phyloP scores from a whole-genome alignment of 30 jellyfish, hydroid and myxozoan species.

The Calvadosia cruxmelitensis region DNA sequence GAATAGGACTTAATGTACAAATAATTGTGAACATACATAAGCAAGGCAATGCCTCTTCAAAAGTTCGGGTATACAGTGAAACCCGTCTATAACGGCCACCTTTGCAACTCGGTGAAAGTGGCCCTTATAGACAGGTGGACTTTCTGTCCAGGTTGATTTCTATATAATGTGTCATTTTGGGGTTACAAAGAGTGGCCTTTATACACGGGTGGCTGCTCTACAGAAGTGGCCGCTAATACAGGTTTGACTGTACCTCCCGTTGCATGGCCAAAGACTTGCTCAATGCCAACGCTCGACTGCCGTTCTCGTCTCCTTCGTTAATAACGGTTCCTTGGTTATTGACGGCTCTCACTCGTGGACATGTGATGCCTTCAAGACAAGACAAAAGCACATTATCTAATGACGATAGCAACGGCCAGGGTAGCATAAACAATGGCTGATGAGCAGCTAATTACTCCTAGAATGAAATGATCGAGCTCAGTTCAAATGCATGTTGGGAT shows the following conservation, averaged over 20 bases:
- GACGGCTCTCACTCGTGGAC: conserved; percentile 73
- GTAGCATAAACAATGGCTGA: too few species aligned
- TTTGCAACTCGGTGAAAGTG: background rate
- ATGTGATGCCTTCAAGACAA: conserved; percentile 17
- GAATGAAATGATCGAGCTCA: too few species aligned
- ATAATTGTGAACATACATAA: too few species aligned
- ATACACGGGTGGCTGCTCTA: background rate
- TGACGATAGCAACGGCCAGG: too few species aligned
- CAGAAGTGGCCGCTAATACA: background rate
- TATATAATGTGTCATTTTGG: background rate
- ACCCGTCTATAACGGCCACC: background rate
- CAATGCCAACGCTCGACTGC: conserved; percentile 51
- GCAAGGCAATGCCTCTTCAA: too few species aligned
- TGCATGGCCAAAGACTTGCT: conserved; percentile 72
- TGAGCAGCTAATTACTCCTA: too few species aligned
- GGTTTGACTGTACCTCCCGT: conserved; percentile 51
- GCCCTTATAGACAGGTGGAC: background rate
- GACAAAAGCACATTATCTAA: too few species aligned
- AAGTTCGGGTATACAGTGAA: too few species aligned
- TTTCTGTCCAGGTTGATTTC: background rate
- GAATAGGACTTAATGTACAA: too few species aligned
- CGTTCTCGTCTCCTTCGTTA: conserved; percentile 77
- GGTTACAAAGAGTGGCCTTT: background rate
- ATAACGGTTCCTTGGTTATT: conserved; percentile 62
- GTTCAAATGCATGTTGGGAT: too few species aligned